These are phyloP conservation scores for Amazona vittata DNA, from an alignment of 2,113 vertebrate species.

Conservation along the genomic window DNA sequence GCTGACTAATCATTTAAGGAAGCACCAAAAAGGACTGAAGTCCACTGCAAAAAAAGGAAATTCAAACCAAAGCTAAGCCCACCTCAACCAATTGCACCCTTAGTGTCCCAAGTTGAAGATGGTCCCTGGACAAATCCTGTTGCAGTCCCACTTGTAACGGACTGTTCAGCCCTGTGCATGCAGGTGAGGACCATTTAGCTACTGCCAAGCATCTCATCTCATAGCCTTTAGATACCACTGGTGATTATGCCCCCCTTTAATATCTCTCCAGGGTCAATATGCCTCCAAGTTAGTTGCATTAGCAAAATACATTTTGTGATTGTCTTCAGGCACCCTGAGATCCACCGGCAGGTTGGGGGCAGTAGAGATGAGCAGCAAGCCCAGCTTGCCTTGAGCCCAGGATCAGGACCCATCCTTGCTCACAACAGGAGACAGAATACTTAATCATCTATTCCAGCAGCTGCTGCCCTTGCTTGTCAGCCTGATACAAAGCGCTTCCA, in stretches of 20 bases:
- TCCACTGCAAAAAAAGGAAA: background rate
- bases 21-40: background rate
- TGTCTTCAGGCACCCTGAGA: background rate
- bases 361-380: background rate
- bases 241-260: background rate
- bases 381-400: background rate
- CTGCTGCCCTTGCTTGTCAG: background rate
- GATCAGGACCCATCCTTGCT: background rate
- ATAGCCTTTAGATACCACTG: background rate
- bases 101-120: background rate
- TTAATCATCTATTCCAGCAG: background rate
- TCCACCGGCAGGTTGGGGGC: background rate
- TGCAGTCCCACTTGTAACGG: background rate
- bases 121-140: background rate
- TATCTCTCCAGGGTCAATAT: background rate
- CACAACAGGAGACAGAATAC: background rate
- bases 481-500: background rate
- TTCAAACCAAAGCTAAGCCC: background rate
- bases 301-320: background rate
- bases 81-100: background rate
- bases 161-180: background rate
- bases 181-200: background rate
- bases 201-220: background rate
- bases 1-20: background rate
- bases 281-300: background rate